Evolutionary conservation across 2,888 invertebrate genomes (phyloP).

Genomic region (Drosophila pseudotalamancana): DNA sequence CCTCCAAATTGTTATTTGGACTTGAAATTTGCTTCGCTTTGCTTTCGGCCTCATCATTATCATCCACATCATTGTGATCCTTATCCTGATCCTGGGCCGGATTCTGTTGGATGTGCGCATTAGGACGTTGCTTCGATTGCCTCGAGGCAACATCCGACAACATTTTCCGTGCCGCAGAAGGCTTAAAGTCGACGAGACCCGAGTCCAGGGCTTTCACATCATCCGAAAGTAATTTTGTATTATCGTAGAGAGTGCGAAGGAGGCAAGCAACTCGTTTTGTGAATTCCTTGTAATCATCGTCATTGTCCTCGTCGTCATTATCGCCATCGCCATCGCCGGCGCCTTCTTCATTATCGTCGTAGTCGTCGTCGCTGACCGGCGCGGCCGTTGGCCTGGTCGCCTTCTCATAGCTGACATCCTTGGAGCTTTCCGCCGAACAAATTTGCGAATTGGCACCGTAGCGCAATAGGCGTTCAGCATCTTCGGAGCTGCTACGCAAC

Average conservation of each 20-base stretch:
- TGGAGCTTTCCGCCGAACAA: conserved; percentile 14
- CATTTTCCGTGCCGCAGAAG: not conserved
- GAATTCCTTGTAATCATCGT: not conserved
- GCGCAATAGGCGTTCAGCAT: not conserved
- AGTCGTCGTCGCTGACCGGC: not conserved
- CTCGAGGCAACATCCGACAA: not conserved
- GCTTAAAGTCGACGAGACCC: not conserved
- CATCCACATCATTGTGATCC: not conserved
- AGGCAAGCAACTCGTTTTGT: conserved; percentile 16
- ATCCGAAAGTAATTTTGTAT: conserved; percentile 1
- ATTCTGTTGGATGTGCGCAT: too few relatives aligned
- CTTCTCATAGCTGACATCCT: not conserved
- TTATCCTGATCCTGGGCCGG: conserved; percentile 3
- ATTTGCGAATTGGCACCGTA: not conserved
- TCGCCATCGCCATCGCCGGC: conserved; percentile 9
- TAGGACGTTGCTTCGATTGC: not conserved
- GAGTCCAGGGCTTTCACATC: conserved; percentile 16
- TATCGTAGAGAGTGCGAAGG: conserved; percentile 5
- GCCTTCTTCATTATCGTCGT: too few relatives aligned
- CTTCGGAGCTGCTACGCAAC: not conserved
- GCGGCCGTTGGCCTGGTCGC: not conserved
- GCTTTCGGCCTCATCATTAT: not conserved
- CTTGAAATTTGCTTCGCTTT: too few relatives aligned
- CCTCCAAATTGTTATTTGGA: too few relatives aligned
- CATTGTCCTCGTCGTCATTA: not conserved